Evolutionary conservation across 1,140 invertebrate genomes (phyloP).

Genomic region (Drosophila kurseongensis): DNA sequence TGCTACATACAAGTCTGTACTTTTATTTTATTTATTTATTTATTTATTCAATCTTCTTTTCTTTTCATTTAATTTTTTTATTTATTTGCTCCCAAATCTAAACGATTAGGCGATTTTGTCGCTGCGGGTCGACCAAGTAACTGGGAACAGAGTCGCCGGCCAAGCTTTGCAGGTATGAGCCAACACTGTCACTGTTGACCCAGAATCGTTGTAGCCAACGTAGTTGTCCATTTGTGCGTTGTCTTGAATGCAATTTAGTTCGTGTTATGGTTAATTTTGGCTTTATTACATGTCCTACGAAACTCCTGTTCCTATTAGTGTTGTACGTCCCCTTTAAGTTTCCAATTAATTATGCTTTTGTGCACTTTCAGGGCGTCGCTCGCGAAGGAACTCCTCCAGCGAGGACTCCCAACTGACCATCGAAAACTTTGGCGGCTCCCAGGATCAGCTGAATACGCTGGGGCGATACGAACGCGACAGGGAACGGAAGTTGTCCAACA

Average conservation of each 20-base stretch:
- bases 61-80: slow-evolving; percentile 26
- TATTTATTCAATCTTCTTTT: slow-evolving; percentile 19
- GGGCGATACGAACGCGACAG: slow-evolving; percentile 84
- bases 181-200: slow-evolving; percentile 37
- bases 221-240: slow-evolving; percentile 36
- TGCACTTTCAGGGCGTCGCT: slow-evolving; percentile 87
- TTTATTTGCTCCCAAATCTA: slow-evolving; percentile 36
- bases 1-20: slow-evolving; percentile 27
- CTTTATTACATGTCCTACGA: slow-evolving; percentile 15
- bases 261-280: slow-evolving; percentile 27
- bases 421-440: slow-evolving; percentile 95
- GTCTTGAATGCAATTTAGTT: slow-evolving; percentile 41
- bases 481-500: slow-evolving; percentile 87
- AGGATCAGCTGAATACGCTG: slow-evolving; percentile 90
- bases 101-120: slow-evolving; percentile 85
- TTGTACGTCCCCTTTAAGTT: not conserved
- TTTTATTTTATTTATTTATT: slow-evolving; percentile 21
- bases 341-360: not conserved
- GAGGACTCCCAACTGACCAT: slow-evolving; percentile 95
- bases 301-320: slow-evolving; percentile 6
- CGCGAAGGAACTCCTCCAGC: slow-evolving; percentile 92
- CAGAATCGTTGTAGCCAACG: slow-evolving; percentile 21
- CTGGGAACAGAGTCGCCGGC: slow-evolving; percentile 90
- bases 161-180: slow-evolving; percentile 89
- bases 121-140: slow-evolving; percentile 93